phyloP scores from a whole-genome alignment of 1,140 invertebrate genomes.

The Drosophila pectinifera region DNA sequence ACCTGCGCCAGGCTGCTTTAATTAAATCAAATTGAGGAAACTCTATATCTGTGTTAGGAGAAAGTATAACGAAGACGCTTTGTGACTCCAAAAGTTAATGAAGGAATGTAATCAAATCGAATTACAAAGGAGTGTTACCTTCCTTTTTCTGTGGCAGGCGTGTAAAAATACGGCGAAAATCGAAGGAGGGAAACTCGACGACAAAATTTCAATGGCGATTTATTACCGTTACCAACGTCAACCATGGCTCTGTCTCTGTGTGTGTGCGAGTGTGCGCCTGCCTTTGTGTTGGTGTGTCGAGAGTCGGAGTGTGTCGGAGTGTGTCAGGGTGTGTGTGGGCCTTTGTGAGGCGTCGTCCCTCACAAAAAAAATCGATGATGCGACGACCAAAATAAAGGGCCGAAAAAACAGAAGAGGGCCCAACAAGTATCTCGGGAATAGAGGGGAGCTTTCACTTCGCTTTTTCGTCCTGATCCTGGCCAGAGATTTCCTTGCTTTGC shows the following conservation, averaged over 20 bases:
- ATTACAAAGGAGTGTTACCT: background rate
- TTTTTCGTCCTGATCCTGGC: background rate
- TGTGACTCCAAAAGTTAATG: background rate
- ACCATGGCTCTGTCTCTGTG: conserved; percentile 19
- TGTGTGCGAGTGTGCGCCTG: conserved; percentile 5
- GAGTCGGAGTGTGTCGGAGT: no score
- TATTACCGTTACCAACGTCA: conserved; percentile 71
- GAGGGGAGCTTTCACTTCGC: no score
- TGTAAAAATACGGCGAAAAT: conserved; percentile 11
- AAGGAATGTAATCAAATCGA: background rate
- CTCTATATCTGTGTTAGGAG: background rate
- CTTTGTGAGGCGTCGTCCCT: conserved; percentile 23
- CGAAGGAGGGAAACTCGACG: conserved; percentile 4
- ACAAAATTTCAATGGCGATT: conserved; percentile 75
- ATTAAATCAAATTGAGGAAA: background rate
- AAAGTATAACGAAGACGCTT: no score
- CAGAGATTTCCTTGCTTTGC: background rate
- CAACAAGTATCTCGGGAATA: conserved; percentile 61
- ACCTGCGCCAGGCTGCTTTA: background rate
- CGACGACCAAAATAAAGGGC: conserved; percentile 75
- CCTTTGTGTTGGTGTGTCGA: conserved; percentile 13
- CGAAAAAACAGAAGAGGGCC: conserved; percentile 12
- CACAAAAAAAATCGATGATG: conserved; percentile 69
- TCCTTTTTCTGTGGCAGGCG: background rate
- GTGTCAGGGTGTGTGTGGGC: conserved; percentile 19